These are phyloP conservation scores for Himalopsyche phryganea DNA, from an alignment of 1,140 invertebrate genomes.

Conservation along the genomic window DNA sequence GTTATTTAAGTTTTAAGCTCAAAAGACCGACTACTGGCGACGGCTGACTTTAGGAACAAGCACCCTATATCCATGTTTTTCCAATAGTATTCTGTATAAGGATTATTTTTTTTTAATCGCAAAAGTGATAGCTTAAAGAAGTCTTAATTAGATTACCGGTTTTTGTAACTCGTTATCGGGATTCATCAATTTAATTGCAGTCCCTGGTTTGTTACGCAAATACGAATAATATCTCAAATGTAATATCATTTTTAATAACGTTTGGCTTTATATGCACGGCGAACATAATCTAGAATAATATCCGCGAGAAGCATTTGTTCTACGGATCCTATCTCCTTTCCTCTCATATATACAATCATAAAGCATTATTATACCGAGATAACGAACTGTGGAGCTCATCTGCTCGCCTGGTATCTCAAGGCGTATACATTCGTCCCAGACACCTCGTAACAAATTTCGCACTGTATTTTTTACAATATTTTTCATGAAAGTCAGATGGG, in stretches of 20 bases:
- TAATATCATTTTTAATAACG: conserved; percentile 23
- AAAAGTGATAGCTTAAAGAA: no score
- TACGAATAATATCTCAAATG: conserved; percentile 22
- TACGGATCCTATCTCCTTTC: neutral
- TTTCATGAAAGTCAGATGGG: conserved; percentile 35
- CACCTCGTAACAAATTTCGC: conserved; percentile 34
- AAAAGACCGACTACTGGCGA: no score
- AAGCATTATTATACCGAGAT: conserved; percentile 34
- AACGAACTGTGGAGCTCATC: conserved; percentile 30
- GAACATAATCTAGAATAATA: conserved; percentile 10
- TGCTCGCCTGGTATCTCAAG: conserved; percentile 12
- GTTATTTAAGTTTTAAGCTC: no score
- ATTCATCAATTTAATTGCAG: no score
- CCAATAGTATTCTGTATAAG: no score
- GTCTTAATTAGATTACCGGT: no score
- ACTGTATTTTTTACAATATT: conserved; percentile 33
- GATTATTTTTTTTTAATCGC: no score
- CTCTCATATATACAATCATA: conserved; percentile 10
- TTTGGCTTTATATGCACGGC: conserved; percentile 9
- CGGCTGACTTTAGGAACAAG: no score
- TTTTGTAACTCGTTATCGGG: no score
- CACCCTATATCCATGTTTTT: no score
- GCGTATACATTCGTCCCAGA: conserved; percentile 23
- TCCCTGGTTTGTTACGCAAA: no score
- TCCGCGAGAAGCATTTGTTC: conserved; percentile 6